Evolutionary conservation across 2,113 vertebrate genomes (phyloP).

Genomic region (Pristiophorus japonicus): DNA sequence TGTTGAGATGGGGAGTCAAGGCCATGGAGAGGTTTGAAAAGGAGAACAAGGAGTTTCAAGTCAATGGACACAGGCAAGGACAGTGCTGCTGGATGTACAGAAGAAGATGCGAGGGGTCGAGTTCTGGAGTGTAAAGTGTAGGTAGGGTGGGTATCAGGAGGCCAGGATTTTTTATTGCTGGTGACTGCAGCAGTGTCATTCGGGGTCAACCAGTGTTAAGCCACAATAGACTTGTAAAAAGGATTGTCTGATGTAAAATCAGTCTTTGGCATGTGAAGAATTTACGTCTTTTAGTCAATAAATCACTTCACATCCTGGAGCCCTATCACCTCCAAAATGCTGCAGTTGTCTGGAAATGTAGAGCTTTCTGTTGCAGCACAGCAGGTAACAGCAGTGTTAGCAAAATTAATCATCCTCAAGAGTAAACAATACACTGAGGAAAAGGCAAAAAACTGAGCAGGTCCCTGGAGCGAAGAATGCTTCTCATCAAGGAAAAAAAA

Average conservation of each 20-base stretch:
- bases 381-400: neutral
- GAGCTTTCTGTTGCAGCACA: neutral
- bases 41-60: neutral
- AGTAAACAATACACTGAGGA: neutral
- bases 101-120: neutral
- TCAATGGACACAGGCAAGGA: neutral
- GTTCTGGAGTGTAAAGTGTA: neutral
- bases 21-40: neutral
- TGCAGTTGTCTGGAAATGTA: neutral
- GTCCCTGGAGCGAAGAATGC: neutral
- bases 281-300: neutral
- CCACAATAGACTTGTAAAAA: neutral
- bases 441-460: neutral
- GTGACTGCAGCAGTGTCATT: neutral
- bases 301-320: constrained; percentile 4
- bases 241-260: neutral
- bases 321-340: neutral
- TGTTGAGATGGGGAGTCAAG: neutral
- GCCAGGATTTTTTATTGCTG: neutral
- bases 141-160: neutral
- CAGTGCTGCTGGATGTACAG: neutral
- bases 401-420: neutral
- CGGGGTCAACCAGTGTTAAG: neutral
- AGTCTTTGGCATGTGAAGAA: neutral
- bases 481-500: neutral